Evolutionary conservation across 2,113 vertebrate genomes (phyloP).

Genomic region (Phycodurus eques): DNA sequence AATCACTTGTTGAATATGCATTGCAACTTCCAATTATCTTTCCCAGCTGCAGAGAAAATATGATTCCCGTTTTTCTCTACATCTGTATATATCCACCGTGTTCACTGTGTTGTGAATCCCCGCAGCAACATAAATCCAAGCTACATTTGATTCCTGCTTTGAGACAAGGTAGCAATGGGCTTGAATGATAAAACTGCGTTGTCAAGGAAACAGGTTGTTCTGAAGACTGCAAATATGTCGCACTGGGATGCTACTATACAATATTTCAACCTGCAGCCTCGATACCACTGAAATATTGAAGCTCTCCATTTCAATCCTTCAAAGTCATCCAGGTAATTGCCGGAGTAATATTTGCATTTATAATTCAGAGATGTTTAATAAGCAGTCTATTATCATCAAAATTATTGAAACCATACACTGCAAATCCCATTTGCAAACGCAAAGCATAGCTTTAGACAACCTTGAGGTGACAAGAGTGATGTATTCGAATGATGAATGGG

Average conservation of each 20-base stretch:
- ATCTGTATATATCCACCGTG: conserved; percentile 17
- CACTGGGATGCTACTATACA: conserved; percentile 67
- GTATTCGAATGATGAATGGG: conserved; percentile 60
- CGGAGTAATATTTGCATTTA: conserved; percentile 45
- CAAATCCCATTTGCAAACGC: conserved; percentile 47
- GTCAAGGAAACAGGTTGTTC: conserved; percentile 79
- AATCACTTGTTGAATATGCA: not conserved
- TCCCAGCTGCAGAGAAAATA: not conserved
- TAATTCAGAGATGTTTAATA: conserved; percentile 56
- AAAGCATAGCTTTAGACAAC: conserved; percentile 46
- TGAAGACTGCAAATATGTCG: conserved; percentile 68
- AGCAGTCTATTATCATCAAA: conserved; percentile 38
- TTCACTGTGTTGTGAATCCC: conserved; percentile 45
- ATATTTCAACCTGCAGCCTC: conserved; percentile 64
- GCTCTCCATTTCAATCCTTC: conserved; percentile 34
- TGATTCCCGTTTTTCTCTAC: not conserved
- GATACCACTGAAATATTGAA: conserved; percentile 38
- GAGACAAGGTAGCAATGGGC: conserved; percentile 71
- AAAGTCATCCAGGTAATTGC: conserved; percentile 46
- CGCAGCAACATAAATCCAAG: conserved; percentile 59
- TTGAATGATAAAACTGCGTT: conserved; percentile 79
- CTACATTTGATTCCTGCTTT: conserved; percentile 63
- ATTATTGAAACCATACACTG: conserved; percentile 37
- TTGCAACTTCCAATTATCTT: not conserved
- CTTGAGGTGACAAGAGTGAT: conserved; percentile 45